Conservation (phyloP, 2,888 invertebrate species). For the Lysandra bellargus region DNA sequence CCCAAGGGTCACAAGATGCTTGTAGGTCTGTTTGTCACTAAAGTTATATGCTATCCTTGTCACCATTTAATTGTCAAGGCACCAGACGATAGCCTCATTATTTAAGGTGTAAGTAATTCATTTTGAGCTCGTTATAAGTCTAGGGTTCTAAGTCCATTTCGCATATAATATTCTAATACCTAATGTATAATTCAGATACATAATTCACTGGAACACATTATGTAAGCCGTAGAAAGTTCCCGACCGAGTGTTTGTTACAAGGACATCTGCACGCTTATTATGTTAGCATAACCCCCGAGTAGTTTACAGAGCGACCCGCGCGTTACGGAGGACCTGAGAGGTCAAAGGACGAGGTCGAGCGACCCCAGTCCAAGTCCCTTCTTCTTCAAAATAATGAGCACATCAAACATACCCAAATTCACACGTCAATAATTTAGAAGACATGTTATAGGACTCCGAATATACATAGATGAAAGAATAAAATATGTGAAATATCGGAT, state of each 20-base stretch:
- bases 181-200: neutral
- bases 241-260: neutral
- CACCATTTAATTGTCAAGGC: too few relatives aligned
- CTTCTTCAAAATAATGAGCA: neutral
- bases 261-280: neutral
- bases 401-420: neutral
- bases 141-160: neutral
- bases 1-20: too few relatives aligned
- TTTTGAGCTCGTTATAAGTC: too few relatives aligned
- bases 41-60: too few relatives aligned
- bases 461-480: too few relatives aligned
- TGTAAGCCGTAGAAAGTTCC: neutral
- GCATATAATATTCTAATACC: neutral
- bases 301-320: neutral
- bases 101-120: too few relatives aligned
- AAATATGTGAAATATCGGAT: too few relatives aligned
- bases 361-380: neutral
- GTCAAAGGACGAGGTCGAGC: slow-evolving; percentile 6
- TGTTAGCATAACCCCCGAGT: neutral
- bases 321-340: neutral
- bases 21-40: too few relatives aligned
- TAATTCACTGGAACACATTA: neutral
- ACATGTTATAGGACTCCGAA: neutral
- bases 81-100: too few relatives aligned
- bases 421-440: neutral